phyloP scores from a whole-genome alignment of 1,140 invertebrate genomes.

The Heliconius nattereri region DNA sequence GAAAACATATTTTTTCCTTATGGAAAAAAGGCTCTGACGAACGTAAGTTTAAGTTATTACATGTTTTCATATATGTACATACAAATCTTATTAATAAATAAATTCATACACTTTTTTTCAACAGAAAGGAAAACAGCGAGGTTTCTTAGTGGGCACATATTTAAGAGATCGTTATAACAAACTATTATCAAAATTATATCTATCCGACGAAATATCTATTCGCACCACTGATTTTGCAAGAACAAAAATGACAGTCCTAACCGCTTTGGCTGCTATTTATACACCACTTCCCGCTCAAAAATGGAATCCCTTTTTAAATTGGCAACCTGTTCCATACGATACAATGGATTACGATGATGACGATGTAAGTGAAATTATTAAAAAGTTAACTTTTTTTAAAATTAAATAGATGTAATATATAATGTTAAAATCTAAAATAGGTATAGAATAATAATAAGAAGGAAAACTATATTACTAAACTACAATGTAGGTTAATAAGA shows the following conservation, averaged over 20 bases:
- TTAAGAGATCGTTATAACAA: slow-evolving; percentile 68
- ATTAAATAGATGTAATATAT: neutral
- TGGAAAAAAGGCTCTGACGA: slow-evolving; percentile 88
- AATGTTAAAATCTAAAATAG: neutral
- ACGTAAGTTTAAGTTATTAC: slow-evolving; percentile 80
- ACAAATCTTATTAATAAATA: neutral
- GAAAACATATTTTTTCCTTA: slow-evolving; percentile 84
- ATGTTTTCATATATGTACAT: neutral
- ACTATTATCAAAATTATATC: slow-evolving; percentile 69
- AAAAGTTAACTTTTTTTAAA: neutral
- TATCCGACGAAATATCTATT: slow-evolving; percentile 77
- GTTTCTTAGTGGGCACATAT: slow-evolving; percentile 70
- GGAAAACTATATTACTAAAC: neutral
- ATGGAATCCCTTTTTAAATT: slow-evolving; percentile 79
- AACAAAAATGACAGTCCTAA: slow-evolving; percentile 83
- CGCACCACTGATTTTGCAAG: slow-evolving; percentile 82
- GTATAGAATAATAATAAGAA: neutral
- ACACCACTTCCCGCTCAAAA: slow-evolving; percentile 73
- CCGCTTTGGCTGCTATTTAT: slow-evolving; percentile 82
- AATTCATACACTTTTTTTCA: slow-evolving; percentile 16
- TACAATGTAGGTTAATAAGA: slow-evolving; percentile 12
- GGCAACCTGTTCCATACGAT: slow-evolving; percentile 82
- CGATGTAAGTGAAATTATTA: slow-evolving; percentile 65
- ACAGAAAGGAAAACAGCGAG: slow-evolving; percentile 78
- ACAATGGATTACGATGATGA: slow-evolving; percentile 73